phyloP scores from a whole-genome alignment of 2,113 vertebrate genomes.

The Barbus barbus region DNA sequence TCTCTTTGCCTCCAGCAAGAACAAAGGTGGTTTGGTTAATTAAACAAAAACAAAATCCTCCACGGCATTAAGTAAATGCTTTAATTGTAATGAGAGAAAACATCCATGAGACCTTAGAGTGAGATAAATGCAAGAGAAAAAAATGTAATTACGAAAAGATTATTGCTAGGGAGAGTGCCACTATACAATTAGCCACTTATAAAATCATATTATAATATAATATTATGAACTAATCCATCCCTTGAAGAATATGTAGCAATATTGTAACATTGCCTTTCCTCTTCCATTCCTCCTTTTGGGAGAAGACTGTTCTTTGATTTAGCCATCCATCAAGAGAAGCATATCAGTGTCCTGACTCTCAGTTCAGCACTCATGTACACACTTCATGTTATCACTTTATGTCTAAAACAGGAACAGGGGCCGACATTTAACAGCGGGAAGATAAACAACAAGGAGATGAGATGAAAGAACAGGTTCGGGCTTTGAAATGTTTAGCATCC shows the following conservation, averaged over 20 bases:
- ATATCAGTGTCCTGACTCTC: not conserved
- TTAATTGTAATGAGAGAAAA: constrained; percentile 44
- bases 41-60: constrained; percentile 35
- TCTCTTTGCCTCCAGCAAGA: constrained; percentile 19
- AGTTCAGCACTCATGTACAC: not conserved
- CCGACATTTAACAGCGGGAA: not conserved
- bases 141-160: constrained; percentile 29
- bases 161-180: constrained; percentile 25
- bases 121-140: not conserved
- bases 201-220: constrained; percentile 27
- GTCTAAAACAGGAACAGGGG: not conserved
- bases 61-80: constrained; percentile 22
- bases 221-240: not conserved
- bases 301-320: constrained; percentile 7
- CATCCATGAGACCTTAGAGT: constrained; percentile 24
- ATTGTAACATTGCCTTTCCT: constrained; percentile 1
- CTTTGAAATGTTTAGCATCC: no score
- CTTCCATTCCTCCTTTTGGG: not conserved
- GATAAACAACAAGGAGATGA: not conserved
- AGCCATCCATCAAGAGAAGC: constrained; percentile 1
- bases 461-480: not conserved
- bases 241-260: not conserved
- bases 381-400: not conserved
- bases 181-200: constrained; percentile 25
- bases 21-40: constrained; percentile 45